A percentile compares a stretch with the other conserved stretches of the same genome.
Evolutionary conservation across 2,888 invertebrate genomes (phyloP).

Genomic region (Amorpha juglandis): DNA sequence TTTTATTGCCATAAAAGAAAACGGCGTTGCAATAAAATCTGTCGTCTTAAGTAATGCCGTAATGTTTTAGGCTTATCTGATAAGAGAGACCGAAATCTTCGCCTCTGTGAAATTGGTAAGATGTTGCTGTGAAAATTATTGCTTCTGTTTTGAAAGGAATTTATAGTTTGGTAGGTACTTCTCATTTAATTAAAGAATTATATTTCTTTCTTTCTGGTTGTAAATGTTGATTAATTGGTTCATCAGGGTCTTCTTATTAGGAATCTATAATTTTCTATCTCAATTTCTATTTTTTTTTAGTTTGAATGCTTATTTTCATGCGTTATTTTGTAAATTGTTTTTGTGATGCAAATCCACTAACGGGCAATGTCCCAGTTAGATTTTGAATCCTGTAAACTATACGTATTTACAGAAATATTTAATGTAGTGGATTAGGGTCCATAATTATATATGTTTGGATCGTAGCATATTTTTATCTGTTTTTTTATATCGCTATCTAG

Average conservation of each 20-base stretch:
- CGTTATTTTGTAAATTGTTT: too few relatives aligned
- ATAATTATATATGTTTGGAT: too few relatives aligned
- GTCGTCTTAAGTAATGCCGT: slow-evolving; percentile 66
- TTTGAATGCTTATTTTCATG: too few relatives aligned
- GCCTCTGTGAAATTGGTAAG: slow-evolving; percentile 52
- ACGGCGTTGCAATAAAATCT: slow-evolving; percentile 70
- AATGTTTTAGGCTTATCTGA: slow-evolving; percentile 67
- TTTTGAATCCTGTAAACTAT: too few relatives aligned
- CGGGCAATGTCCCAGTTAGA: too few relatives aligned
- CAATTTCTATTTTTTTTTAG: background rate
- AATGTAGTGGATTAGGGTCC: too few relatives aligned
- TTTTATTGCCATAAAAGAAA: slow-evolving; percentile 69
- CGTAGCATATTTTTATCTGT: too few relatives aligned
- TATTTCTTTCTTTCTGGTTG: slow-evolving; percentile 32
- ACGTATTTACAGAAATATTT: too few relatives aligned
- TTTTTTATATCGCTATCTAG: too few relatives aligned
- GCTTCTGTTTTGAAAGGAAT: slow-evolving; percentile 20
- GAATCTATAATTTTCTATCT: background rate
- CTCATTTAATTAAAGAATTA: slow-evolving; percentile 39
- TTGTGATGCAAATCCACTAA: too few relatives aligned
- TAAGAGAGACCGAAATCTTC: slow-evolving; percentile 59
- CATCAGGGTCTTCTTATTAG: background rate
- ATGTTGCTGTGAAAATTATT: slow-evolving; percentile 48
- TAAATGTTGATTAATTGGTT: background rate
- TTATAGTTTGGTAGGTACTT: slow-evolving; percentile 34